Conservation (phyloP, 2,113 vertebrate species). For the Petrocephalus microphthalmus region DNA sequence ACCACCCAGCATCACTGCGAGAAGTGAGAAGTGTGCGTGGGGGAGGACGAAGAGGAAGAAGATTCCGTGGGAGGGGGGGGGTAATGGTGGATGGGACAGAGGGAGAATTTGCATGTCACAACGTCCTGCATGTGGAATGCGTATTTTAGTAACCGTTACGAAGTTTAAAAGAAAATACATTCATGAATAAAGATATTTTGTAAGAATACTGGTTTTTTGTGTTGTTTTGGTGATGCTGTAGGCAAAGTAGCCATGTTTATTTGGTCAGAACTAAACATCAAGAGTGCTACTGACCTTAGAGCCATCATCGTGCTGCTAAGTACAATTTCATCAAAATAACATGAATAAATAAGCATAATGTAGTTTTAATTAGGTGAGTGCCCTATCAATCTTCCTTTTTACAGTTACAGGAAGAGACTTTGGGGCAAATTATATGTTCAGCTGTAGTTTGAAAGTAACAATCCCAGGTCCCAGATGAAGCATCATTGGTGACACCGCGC, state of each 20-base stretch:
- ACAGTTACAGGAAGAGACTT: neutral
- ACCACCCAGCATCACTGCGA: neutral
- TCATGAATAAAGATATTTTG: slow-evolving; percentile 63
- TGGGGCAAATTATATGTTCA: neutral
- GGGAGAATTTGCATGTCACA: slow-evolving; percentile 62
- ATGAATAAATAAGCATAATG: neutral
- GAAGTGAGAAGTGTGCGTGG: too few species aligned
- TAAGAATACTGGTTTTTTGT: slow-evolving; percentile 40
- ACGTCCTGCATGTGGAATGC: slow-evolving; percentile 69
- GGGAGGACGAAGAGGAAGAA: neutral
- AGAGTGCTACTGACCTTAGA: neutral
- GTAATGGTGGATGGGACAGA: slow-evolving; percentile 1
- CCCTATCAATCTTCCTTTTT: neutral
- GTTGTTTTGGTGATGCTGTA: neutral
- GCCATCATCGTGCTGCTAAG: neutral
- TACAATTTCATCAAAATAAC: slow-evolving; percentile 11
- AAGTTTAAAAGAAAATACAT: slow-evolving; percentile 33
- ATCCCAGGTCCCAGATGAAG: neutral
- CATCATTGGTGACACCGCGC: neutral
- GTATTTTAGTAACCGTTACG: slow-evolving; percentile 70
- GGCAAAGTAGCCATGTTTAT: neutral
- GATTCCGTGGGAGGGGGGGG: neutral
- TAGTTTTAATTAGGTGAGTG: neutral
- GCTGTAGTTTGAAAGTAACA: neutral
- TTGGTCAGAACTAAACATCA: slow-evolving; percentile 1